These are phyloP conservation scores for Lithosia quadra DNA, from an alignment of 2,888 invertebrate genomes.

Conservation along the genomic window DNA sequence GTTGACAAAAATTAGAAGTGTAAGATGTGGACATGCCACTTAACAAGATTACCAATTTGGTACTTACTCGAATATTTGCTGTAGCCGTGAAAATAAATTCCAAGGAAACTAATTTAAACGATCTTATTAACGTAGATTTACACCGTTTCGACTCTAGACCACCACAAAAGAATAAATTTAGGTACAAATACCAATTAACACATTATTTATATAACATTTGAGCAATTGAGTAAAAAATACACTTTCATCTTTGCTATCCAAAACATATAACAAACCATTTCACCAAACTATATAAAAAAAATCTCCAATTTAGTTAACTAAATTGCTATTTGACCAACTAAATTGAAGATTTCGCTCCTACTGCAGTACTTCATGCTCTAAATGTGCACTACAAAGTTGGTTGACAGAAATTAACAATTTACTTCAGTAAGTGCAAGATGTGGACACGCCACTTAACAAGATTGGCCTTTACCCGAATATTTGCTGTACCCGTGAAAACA, in stretches of 20 bases:
- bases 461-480: constrained; percentile 70
- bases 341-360: no score
- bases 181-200: no score
- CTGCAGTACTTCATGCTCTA: constrained; percentile 19
- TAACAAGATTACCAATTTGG: constrained; percentile 77
- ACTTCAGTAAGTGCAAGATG: constrained; percentile 58
- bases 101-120: constrained; percentile 39
- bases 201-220: no score
- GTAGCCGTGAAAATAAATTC: constrained; percentile 52
- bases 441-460: constrained; percentile 70
- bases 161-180: no score
- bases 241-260: neutral
- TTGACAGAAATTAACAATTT: constrained; percentile 53
- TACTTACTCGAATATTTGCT: constrained; percentile 60
- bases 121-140: constrained; percentile 19
- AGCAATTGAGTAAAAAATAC: neutral
- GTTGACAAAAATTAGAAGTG: constrained; percentile 45
- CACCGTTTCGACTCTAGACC: no score
- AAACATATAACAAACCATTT: neutral
- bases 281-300: neutral
- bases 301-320: neutral
- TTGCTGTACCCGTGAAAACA: constrained; percentile 56
- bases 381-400: constrained; percentile 50
- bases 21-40: constrained; percentile 70
- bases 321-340: no score